phyloP scores from a whole-genome alignment of 2,113 vertebrate species.

The Equus przewalskii region DNA sequence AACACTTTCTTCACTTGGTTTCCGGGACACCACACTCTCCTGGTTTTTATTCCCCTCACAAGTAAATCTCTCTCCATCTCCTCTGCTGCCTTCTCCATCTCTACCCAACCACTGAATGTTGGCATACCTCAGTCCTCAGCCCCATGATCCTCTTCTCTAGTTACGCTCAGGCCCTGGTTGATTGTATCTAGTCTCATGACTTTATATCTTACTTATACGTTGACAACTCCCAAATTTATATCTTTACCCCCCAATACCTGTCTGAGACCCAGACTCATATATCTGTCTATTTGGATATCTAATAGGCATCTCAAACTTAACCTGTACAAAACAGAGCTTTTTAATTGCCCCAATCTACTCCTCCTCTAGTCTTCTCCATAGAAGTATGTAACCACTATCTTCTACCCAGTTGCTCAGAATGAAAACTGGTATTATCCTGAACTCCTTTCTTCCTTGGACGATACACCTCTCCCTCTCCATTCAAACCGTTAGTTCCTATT shows the following conservation, averaged over 20 bases:
- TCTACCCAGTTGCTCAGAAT: neutral
- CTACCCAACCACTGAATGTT: neutral
- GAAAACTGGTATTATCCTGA: neutral
- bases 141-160: neutral
- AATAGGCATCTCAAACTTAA: neutral
- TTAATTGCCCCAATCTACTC: neutral
- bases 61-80: neutral
- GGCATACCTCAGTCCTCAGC: neutral
- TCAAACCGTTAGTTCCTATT: neutral
- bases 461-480: neutral
- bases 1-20: neutral
- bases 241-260: neutral
- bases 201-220: neutral
- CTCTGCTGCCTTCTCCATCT: neutral
- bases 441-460: neutral
- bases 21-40: neutral
- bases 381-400: neutral
- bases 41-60: neutral
- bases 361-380: neutral
- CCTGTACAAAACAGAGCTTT: neutral
- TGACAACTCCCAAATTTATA: neutral
- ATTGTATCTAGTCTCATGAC: neutral
- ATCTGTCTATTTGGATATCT: neutral
- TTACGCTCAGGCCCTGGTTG: neutral
- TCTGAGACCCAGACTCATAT: neutral